Evolutionary conservation across 2,113 vertebrate species (phyloP).

Genomic region (Festucalex cinctus): DNA sequence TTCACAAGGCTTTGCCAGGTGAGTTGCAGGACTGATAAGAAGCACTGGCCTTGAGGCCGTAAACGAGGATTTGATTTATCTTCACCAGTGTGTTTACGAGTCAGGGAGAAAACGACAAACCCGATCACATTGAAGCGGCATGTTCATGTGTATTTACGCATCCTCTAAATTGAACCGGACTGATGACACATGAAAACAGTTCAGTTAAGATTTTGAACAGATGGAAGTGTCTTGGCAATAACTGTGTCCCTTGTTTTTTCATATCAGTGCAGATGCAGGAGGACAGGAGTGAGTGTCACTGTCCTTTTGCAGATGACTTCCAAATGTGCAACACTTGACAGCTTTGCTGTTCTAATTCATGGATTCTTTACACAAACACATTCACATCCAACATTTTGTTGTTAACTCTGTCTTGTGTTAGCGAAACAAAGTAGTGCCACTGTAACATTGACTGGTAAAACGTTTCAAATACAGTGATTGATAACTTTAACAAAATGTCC

Average conservation of each 20-base stretch:
- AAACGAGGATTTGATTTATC: conserved; percentile 39
- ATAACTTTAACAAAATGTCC: not conserved
- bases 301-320: conserved; percentile 65
- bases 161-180: conserved; percentile 11
- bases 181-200: conserved; percentile 16
- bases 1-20: conserved; percentile 1
- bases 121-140: conserved; percentile 9
- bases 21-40: conserved; percentile 32
- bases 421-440: conserved; percentile 38
- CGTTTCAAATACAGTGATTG: not conserved
- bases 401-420: conserved; percentile 61
- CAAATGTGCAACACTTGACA: conserved; percentile 68
- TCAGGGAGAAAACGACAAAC: conserved; percentile 4
- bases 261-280: conserved; percentile 51
- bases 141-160: not conserved
- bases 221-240: conserved; percentile 32
- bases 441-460: not conserved
- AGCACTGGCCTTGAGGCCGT: conserved; percentile 24
- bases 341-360: conserved; percentile 59
- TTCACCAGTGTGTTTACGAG: conserved; percentile 13
- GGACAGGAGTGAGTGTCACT: conserved; percentile 62
- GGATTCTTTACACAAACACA: conserved; percentile 58
- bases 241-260: conserved; percentile 32
- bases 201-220: conserved; percentile 29
- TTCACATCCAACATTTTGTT: conserved; percentile 62